These are phyloP conservation scores for Platyrinchus mystaceus DNA, from an alignment of 2,797 vertebrate species.

Conservation along the genomic window DNA sequence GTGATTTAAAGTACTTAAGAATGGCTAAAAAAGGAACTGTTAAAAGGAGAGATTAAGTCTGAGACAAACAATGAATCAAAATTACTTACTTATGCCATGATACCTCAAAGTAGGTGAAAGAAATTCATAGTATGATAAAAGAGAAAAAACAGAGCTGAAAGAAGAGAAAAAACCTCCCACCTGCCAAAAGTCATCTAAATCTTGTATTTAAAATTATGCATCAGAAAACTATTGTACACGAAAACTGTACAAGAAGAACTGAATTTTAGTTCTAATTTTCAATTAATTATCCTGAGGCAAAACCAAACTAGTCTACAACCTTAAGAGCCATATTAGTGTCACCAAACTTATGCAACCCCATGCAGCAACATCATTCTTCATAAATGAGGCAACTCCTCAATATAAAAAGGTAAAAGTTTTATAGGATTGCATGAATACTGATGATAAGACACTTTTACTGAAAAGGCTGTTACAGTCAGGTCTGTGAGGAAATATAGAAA, in stretches of 20 bases:
- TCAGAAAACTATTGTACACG: not conserved
- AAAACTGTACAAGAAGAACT: not conserved
- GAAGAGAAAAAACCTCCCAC: not conserved
- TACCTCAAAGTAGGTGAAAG: not conserved
- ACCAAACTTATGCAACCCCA: not conserved
- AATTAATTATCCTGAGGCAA: not conserved
- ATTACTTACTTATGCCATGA: not conserved
- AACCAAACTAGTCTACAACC: not conserved
- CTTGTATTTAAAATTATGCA: not conserved
- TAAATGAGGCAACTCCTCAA: not conserved
- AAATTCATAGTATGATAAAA: not conserved
- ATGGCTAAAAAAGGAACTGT: not conserved
- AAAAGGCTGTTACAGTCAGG: not conserved
- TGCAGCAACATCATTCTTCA: not conserved
- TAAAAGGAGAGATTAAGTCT: not conserved
- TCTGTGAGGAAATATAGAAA: not conserved
- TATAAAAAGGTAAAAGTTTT: not conserved
- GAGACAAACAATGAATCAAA: not conserved
- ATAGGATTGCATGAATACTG: not conserved
- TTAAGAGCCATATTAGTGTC: not conserved
- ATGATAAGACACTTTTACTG: not conserved
- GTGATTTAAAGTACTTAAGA: not conserved
- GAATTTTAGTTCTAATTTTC: not conserved
- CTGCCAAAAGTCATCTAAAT: not conserved
- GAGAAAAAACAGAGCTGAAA: not conserved